Base-by-base conservation (phyloP, 2,113 vertebrate genomes). In the Gopherus evgoodei region DNA sequence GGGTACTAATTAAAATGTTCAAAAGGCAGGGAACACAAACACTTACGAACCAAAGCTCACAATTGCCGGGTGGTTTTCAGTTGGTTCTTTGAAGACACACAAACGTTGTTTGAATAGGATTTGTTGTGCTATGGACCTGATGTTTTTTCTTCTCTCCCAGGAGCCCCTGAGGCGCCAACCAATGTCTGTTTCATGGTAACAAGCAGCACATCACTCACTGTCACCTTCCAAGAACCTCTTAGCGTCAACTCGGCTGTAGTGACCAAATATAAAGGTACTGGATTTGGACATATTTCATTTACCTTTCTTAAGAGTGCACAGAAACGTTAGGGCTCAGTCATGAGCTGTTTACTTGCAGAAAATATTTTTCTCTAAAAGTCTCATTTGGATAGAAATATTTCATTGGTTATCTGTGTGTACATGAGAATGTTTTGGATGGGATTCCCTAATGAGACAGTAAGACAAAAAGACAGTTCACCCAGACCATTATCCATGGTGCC, bases 161-260 rank as follows among this genome's bases (percentile, higher is more conserved):
- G 99, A 97, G 97, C 98, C 96, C 99, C 99, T 0, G 99, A 99
- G 96, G 98, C 99, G 95, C 99, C 99, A 72, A 98, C 98, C 92
- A 98, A 98, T n/a, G 99, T 99, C 84, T 99, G 98, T 93, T 98
- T 99, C 97, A 98, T 98, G 97, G 99, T 99, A 95, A 99, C 99
- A 91, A 99, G 99, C 96, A 99, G 98, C 97, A 98, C 98, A 86
- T 98, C 99, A 50, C 99, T 99, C 97, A 99, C 98, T 47, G 98
- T 99, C 98, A 99, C 98, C 98, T 99, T 99, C 97, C 99, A 99
- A 93, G 99, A 99, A 96, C 99, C 99, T n/a, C 98, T 98, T 86
- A 98, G 98, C 93, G 98, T 99, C 96, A 99, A 99, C 94, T 99
- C 99, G 81, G 99, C 99, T 50, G 99, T 99, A 91, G 99, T 99